phyloP scores from a whole-genome alignment of 2,888 invertebrate genomes.

The Pristionchus japonicus region DNA sequence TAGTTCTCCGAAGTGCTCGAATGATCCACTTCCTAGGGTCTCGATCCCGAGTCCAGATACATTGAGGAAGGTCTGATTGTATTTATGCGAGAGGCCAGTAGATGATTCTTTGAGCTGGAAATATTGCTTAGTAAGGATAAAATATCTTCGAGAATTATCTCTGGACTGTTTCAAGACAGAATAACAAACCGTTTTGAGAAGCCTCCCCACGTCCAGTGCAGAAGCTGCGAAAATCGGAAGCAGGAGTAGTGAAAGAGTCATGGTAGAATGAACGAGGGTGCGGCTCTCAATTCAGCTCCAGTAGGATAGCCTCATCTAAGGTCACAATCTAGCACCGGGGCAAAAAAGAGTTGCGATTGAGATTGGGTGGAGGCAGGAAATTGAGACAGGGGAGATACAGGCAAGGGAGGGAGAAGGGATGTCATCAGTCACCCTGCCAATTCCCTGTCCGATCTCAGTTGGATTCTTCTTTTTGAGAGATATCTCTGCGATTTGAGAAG shows the following conservation, averaged over 20 bases:
- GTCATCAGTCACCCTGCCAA: slow-evolving; percentile 6
- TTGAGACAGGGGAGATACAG: slow-evolving; percentile 15
- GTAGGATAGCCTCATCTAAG: slow-evolving; percentile 6
- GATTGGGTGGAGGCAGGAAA: neutral
- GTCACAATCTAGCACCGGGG: neutral
- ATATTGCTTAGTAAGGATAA: no score
- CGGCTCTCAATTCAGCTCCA: neutral
- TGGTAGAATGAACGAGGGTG: neutral
- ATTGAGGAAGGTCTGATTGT: slow-evolving; percentile 1
- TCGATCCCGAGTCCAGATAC: neutral
- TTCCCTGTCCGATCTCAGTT: neutral
- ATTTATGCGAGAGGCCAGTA: neutral
- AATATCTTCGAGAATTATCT: neutral
- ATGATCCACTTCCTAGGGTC: neutral
- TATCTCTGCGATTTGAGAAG: neutral
- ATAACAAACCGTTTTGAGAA: neutral
- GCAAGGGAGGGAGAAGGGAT: neutral
- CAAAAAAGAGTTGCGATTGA: slow-evolving; percentile 23
- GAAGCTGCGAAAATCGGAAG: neutral
- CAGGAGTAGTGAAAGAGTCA: neutral
- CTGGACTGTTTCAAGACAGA: neutral
- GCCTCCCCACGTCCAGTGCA: neutral
- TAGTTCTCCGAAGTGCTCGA: neutral
- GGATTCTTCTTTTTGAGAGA: neutral
- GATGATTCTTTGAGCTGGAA: neutral